Evolutionary conservation across 2,113 vertebrate species (phyloP).

Genomic region (Morone chrysops): DNA sequence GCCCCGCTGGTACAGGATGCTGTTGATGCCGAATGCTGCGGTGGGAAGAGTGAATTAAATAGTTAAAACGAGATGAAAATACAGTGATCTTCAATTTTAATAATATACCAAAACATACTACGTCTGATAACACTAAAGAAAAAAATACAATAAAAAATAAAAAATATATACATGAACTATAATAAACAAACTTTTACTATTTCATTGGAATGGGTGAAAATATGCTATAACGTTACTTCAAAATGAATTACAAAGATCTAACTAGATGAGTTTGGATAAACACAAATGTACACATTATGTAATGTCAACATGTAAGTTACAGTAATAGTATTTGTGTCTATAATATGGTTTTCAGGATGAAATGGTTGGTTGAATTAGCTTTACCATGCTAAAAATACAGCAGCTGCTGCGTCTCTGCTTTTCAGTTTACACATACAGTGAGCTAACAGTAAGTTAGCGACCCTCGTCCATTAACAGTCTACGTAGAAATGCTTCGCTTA

Average conservation of each 20-base stretch:
- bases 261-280: neutral
- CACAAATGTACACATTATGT: neutral
- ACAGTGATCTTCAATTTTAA: neutral
- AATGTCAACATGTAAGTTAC: neutral
- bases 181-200: too few species aligned
- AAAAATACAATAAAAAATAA: too few species aligned
- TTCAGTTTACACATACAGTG: neutral
- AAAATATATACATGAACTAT: too few species aligned
- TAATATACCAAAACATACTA: too few species aligned
- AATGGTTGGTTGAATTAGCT: neutral
- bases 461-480: neutral
- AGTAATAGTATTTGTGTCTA: neutral
- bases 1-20: slow-evolving; percentile 96
- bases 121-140: too few species aligned
- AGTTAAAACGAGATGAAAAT: neutral
- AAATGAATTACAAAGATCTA: neutral
- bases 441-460: neutral
- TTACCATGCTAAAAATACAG: neutral
- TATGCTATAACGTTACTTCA: neutral
- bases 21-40: slow-evolving; percentile 96
- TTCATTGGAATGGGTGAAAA: neutral
- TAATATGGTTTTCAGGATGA: neutral
- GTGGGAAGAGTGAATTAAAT: neutral
- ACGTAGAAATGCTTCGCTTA: too few species aligned
- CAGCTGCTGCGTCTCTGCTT: neutral